These are phyloP conservation scores for Kryptolebias ocellatus DNA, from an alignment of 2,797 vertebrate species.

Conservation along the genomic window DNA sequence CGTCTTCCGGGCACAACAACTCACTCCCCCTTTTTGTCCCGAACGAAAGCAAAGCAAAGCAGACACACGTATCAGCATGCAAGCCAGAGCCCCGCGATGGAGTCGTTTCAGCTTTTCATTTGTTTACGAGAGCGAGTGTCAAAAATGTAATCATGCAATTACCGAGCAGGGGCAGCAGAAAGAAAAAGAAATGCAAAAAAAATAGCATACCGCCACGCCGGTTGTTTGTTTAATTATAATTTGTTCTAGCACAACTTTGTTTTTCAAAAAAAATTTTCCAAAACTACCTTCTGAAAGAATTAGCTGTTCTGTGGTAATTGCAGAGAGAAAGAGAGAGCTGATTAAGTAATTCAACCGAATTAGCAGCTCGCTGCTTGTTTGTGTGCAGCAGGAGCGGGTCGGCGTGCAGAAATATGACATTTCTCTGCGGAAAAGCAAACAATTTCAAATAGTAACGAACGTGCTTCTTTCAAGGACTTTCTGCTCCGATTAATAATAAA, in stretches of 20 bases:
- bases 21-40: conserved; percentile 19
- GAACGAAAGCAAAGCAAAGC: conserved; percentile 24
- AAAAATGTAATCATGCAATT: not conserved
- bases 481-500: conserved; percentile 2
- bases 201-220: too few species aligned
- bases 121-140: not conserved
- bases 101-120: not conserved
- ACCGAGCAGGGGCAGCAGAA: too few species aligned
- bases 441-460: conserved; percentile 6
- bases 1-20: conserved; percentile 30
- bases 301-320: not conserved
- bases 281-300: not conserved
- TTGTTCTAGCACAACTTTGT: too few species aligned
- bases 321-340: not conserved
- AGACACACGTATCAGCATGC: not conserved
- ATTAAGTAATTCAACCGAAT: conserved; percentile 1
- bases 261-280: not conserved
- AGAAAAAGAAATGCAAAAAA: too few species aligned
- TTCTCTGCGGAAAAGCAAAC: not conserved
- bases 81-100: not conserved
- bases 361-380: not conserved
- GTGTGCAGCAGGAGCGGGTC: not conserved
- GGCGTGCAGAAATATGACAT: conserved; percentile 3
- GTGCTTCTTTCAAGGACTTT: conserved; percentile 16
- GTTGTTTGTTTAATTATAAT: too few species aligned